phyloP scores from a whole-genome alignment of 2,888 invertebrate species.

The Unio pictorum region DNA sequence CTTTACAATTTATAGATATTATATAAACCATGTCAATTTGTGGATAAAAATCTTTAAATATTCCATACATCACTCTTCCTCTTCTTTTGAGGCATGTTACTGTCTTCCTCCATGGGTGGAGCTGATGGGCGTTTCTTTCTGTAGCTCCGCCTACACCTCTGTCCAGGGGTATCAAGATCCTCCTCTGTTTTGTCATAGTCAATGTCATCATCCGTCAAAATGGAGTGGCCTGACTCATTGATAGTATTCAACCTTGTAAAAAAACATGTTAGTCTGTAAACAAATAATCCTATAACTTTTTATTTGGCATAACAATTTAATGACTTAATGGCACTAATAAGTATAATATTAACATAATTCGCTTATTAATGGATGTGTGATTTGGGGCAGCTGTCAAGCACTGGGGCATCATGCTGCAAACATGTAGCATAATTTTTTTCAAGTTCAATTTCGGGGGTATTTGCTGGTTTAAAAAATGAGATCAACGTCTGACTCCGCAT shows the following conservation, averaged over 20 bases:
- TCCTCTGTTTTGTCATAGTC: constrained; percentile 84
- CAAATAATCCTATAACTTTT: neutral
- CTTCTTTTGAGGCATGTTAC: constrained; percentile 67
- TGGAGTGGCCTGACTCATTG: constrained; percentile 76
- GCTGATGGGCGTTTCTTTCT: constrained; percentile 61
- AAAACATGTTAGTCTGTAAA: neutral
- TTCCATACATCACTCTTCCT: constrained; percentile 75
- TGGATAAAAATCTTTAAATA: neutral
- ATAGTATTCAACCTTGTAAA: constrained; percentile 55
- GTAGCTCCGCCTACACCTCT: constrained; percentile 47
- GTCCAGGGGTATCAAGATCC: constrained; percentile 77
- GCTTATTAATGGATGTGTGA: neutral
- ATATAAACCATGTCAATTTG: too few relatives aligned
- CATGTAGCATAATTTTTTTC: too few relatives aligned
- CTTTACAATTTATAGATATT: too few relatives aligned
- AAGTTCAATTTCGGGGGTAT: too few relatives aligned
- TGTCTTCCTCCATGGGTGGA: constrained; percentile 59
- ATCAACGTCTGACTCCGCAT: too few relatives aligned
- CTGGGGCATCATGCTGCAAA: too few relatives aligned
- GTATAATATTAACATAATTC: neutral
- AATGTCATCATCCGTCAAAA: constrained; percentile 85
- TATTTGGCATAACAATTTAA: neutral
- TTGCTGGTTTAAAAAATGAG: too few relatives aligned
- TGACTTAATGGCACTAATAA: neutral
- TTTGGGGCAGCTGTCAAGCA: too few relatives aligned